Evolutionary conservation across 2,113 vertebrate species (phyloP).

Genomic region (Eulemur macaco): DNA sequence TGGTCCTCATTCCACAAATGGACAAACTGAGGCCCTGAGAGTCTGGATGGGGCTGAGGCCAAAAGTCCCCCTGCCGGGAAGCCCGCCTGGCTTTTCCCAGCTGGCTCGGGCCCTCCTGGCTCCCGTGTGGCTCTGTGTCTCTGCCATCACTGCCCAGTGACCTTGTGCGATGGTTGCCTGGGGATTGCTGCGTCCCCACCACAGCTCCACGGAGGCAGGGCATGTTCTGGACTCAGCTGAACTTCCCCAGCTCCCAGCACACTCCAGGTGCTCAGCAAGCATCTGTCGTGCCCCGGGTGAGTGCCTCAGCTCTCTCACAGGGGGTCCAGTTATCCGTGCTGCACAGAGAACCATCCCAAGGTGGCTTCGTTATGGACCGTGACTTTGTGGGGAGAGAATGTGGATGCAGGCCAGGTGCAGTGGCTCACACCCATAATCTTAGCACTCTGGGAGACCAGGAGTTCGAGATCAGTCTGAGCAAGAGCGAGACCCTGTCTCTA

Average conservation of each 20-base stretch:
- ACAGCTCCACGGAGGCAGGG: not conserved
- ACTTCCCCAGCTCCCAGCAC: too few species aligned
- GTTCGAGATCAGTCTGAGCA: too few species aligned
- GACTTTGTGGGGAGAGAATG: not conserved
- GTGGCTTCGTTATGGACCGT: rapidly evolving
- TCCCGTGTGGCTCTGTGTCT: rapidly evolving
- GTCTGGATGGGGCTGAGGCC: not conserved
- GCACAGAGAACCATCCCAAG: rapidly evolving
- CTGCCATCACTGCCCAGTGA: rapidly evolving
- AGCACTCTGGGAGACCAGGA: too few species aligned
- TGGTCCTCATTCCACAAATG: not conserved
- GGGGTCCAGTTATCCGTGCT: rapidly evolving
- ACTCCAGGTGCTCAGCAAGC: rapidly evolving
- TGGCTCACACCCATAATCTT: too few species aligned
- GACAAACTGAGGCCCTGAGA: not conserved
- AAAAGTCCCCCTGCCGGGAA: not conserved
- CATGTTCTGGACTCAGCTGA: too few species aligned
- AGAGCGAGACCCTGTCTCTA: too few species aligned
- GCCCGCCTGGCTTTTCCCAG: not conserved
- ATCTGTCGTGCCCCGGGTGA: not conserved
- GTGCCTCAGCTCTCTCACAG: not conserved
- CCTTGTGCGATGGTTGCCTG: not conserved
- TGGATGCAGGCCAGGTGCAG: not conserved
- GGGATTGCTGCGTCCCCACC: not conserved
- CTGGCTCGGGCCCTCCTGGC: too few species aligned